Evolutionary conservation across 1,140 invertebrate genomes (phyloP).

Genomic region (Drosophila nikananu): DNA sequence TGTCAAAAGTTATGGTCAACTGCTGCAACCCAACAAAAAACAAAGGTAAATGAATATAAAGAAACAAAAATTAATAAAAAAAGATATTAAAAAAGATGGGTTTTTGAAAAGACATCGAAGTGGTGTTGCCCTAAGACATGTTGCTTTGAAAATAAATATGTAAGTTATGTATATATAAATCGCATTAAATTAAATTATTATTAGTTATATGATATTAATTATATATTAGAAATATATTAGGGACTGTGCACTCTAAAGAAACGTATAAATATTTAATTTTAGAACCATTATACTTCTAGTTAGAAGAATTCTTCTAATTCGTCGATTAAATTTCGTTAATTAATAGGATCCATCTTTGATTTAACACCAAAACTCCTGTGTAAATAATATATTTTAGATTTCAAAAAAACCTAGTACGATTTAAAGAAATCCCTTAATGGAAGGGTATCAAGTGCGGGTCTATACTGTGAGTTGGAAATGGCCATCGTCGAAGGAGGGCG

Average conservation of each 20-base stretch:
- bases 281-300: too few species aligned
- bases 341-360: too few species aligned
- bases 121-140: slow-evolving; percentile 10
- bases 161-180: too few species aligned
- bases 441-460: slow-evolving; percentile 15
- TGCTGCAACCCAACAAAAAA: slow-evolving; percentile 39
- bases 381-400: neutral
- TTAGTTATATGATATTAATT: too few species aligned
- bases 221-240: too few species aligned
- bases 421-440: slow-evolving; percentile 6
- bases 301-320: too few species aligned
- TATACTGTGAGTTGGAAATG: neutral
- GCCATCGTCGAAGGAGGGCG: slow-evolving; percentile 44
- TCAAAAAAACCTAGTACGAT: neutral
- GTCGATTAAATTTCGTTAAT: too few species aligned
- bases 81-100: slow-evolving; percentile 5
- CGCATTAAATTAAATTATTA: too few species aligned
- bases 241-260: too few species aligned
- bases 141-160: too few species aligned
- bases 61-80: slow-evolving; percentile 34
- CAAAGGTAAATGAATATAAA: slow-evolving; percentile 31
- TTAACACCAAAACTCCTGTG: neutral
- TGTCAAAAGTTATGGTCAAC: slow-evolving; percentile 75
- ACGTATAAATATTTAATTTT: too few species aligned
- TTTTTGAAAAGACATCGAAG: neutral